phyloP scores from a whole-genome alignment of 2,113 vertebrate genomes.

The Muscicapa adusta region DNA sequence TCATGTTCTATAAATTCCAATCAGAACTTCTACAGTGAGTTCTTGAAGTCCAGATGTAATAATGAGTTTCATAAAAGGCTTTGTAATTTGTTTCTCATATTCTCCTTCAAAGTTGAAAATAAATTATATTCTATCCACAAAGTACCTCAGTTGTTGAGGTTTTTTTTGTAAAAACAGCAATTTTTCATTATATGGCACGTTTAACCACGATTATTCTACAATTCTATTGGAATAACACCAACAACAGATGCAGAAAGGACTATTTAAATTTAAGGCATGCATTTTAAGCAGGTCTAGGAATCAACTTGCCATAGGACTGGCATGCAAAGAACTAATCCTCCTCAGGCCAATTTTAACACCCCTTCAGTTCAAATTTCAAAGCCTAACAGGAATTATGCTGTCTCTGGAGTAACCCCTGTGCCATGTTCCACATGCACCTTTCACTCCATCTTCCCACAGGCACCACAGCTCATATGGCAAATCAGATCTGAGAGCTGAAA shows the following conservation, averaged over 20 bases:
- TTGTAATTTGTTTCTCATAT: neutral
- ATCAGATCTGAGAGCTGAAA: neutral
- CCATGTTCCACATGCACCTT: neutral
- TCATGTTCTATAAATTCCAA: conserved; percentile 1
- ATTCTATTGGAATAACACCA: neutral
- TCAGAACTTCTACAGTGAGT: neutral
- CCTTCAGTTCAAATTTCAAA: neutral
- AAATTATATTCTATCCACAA: neutral
- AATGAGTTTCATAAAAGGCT: conserved; percentile 34
- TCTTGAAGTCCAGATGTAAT: conserved; percentile 40
- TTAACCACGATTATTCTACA: neutral
- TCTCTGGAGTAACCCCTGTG: neutral
- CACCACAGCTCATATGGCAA: neutral
- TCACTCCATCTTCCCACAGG: neutral
- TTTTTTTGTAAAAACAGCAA: neutral
- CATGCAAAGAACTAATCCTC: neutral
- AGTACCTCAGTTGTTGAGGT: neutral
- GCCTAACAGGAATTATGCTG: neutral
- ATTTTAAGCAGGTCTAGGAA: neutral
- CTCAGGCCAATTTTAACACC: neutral
- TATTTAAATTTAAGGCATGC: neutral
- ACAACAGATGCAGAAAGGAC: neutral
- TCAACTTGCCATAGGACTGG: neutral
- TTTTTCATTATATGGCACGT: neutral
- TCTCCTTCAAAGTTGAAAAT: neutral